Evolutionary conservation across 1,140 invertebrate genomes (phyloP).

Genomic region (Cydia strobilella): DNA sequence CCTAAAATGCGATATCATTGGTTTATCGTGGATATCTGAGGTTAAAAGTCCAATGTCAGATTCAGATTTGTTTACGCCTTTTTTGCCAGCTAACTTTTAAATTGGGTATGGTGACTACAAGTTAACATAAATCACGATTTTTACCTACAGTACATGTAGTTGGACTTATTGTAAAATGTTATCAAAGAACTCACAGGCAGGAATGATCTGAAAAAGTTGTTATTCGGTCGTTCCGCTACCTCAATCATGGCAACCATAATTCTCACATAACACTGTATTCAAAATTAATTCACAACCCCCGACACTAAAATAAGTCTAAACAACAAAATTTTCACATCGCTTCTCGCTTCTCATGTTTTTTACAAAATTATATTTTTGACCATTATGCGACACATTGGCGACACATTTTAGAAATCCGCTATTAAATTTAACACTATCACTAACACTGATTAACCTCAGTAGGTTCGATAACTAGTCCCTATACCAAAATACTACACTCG

Average conservation of each 20-base stretch:
- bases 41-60: constrained; percentile 44
- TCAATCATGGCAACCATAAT: constrained; percentile 63
- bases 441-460: constrained; percentile 9
- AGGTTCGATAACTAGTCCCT: constrained; percentile 7
- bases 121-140: too few species aligned
- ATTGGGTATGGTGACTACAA: not conserved
- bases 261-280: constrained; percentile 50
- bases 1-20: constrained; percentile 22
- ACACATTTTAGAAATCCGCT: not conserved
- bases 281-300: constrained; percentile 35
- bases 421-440: not conserved
- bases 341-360: too few species aligned
- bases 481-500: constrained; percentile 17
- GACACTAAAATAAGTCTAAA: constrained; percentile 21
- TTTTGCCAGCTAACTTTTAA: not conserved
- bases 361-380: not conserved
- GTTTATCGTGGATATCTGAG: constrained; percentile 17
- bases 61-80: constrained; percentile 16
- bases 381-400: not conserved
- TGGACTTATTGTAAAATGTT: not conserved
- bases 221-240: constrained; percentile 52
- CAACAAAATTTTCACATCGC: constrained; percentile 3
- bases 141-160: too few species aligned
- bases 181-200: constrained; percentile 63
- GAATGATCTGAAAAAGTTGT: constrained; percentile 69